Evolutionary conservation across 2,113 vertebrate genomes (phyloP), one percentile per base, ranked within the genome.

Genomic region (Halcyon malimbica): DNA sequence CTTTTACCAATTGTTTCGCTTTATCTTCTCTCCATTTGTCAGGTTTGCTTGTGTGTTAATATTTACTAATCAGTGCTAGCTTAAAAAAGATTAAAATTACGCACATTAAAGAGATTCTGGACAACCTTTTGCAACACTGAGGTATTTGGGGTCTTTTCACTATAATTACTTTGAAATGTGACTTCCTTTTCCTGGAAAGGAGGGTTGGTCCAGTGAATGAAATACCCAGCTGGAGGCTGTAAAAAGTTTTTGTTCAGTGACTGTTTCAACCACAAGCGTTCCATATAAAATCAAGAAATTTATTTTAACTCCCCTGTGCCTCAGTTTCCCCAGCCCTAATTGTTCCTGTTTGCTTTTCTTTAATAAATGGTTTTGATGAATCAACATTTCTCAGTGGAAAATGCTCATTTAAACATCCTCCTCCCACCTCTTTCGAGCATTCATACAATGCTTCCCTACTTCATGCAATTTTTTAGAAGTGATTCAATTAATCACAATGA

Each of bases 171-270:
- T 91, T 96, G 93, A 97, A 96, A 96, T 95, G 92, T 97, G 95
- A 95, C 95, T 97, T 97, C 93, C 96, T 96, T 96, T 96, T 96
- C 90, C 96, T 96, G 94, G 95, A 95, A 91, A 96, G 67, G 46
- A 94, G 54, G 65, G 89, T 63, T 89, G 74, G 67, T 79, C 77
- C 77, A 67, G 21, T 84, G 74, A 93, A 96, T 96, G 74, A 94
- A 95, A 94, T 94, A 95, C 63, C 93, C 94, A 96, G 87, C 84
- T 96, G 87, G 90, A 89, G 28, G 13, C 63, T 79, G 57, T 89
- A 96, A 87, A 87, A 95, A 79, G 23, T 84, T 94, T 92, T 87
- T 91, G 81, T 80, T 89, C 87, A n/a, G 50, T 85, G 64, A 74
- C 59, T 83, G 20, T 89, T 94, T 91, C 89, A 94, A 79, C 57